Conservation (phyloP, 2,113 vertebrate species). For the Pungitius pungitius region DNA sequence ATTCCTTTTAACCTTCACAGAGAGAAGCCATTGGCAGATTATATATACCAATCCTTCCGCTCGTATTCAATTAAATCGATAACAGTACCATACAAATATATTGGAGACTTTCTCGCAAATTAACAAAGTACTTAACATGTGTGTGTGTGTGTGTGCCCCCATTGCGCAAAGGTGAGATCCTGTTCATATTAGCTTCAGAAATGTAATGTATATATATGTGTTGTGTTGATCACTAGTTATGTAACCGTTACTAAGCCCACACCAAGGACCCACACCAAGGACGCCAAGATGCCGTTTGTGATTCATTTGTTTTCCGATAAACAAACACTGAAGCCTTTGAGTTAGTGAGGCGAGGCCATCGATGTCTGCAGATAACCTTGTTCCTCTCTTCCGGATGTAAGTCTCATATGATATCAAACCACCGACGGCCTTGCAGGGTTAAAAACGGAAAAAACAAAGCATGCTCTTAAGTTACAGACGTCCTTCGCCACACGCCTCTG, state of each 20-base stretch:
- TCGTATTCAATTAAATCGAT: neutral
- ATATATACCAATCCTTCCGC: neutral
- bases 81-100: neutral
- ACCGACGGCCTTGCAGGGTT: conserved; percentile 2
- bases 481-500: conserved; percentile 2
- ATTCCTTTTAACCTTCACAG: neutral
- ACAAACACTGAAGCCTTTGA: conserved; percentile 49
- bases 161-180: neutral
- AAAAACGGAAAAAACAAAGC: conserved; percentile 23
- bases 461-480: conserved; percentile 23
- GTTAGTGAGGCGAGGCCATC: conserved; percentile 45
- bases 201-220: neutral
- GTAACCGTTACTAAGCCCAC: conserved; percentile 17
- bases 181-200: neutral
- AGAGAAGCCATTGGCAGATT: too few relatives aligned
- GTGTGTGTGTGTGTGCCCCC: neutral
- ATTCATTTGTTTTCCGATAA: conserved; percentile 59
- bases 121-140: neutral
- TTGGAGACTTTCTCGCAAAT: neutral
- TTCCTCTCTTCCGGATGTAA: conserved; percentile 38
- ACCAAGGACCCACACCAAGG: conserved; percentile 51
- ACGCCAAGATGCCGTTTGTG: conserved; percentile 27
- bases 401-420: conserved; percentile 32
- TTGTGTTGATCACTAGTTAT: conserved; percentile 22
- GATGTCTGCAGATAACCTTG: conserved; percentile 70